Evolutionary conservation across 2,113 vertebrate genomes (phyloP).

Genomic region (Triplophysa rosa): DNA sequence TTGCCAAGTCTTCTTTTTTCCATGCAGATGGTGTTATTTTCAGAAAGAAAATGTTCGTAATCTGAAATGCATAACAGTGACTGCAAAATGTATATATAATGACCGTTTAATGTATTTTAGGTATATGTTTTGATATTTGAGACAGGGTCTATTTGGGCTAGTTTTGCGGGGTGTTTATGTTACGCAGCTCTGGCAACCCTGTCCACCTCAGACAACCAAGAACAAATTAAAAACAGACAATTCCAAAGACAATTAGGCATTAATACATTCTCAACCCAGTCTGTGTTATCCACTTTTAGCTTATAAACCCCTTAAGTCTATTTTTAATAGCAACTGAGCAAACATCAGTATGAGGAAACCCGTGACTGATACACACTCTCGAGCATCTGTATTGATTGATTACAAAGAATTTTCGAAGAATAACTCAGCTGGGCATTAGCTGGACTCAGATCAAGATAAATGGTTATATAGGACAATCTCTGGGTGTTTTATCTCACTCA

Average conservation of each 20-base stretch:
- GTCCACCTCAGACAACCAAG: too few species aligned
- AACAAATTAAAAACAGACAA: neutral
- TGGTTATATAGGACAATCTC: conserved; percentile 56
- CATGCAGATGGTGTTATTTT: too few species aligned
- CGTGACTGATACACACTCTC: conserved; percentile 46
- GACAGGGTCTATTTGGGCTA: too few species aligned
- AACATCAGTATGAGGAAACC: conserved; percentile 40
- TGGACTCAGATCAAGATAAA: conserved; percentile 45
- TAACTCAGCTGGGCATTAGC: conserved; percentile 50
- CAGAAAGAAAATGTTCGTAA: too few species aligned
- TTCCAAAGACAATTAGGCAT: neutral
- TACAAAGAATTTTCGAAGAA: conserved; percentile 50
- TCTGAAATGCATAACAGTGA: too few species aligned
- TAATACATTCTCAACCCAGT: neutral
- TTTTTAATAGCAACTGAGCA: conserved; percentile 30
- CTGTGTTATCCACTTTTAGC: neutral
- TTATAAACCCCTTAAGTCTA: conserved; percentile 18
- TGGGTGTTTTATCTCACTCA: conserved; percentile 35
- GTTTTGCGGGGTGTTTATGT: too few species aligned
- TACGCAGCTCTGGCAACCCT: too few species aligned
- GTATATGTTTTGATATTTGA: too few species aligned
- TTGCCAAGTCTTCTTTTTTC: too few species aligned
- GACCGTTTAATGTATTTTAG: too few species aligned
- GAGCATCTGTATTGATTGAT: conserved; percentile 57
- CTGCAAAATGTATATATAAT: too few species aligned